Percentiles rank a stretch among this genome's conserved stretches.
phyloP scores from a whole-genome alignment of 2,113 vertebrate species.

The Ceuthmochares aereus region DNA sequence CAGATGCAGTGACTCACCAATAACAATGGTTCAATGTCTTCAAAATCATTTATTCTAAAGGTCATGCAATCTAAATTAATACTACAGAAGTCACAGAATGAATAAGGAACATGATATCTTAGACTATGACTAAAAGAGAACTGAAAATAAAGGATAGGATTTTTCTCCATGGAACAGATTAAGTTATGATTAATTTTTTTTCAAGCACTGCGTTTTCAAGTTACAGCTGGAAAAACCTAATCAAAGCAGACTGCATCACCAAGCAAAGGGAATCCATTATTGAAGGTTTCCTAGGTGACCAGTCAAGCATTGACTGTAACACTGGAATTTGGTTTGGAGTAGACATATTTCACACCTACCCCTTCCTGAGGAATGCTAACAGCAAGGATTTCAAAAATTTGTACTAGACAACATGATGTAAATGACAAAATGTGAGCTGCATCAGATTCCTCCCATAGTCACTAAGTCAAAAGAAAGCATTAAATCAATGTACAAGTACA shows the following conservation, averaged over 20 bases:
- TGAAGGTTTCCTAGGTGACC: constrained; percentile 15
- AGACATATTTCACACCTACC: constrained; percentile 31
- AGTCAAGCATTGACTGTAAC: neutral
- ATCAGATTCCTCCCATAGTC: neutral
- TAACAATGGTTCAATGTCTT: neutral
- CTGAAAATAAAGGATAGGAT: neutral
- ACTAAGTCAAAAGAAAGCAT: neutral
- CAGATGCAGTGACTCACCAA: neutral
- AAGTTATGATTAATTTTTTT: neutral
- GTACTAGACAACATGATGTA: neutral
- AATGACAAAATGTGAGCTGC: neutral
- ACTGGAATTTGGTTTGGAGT: neutral
- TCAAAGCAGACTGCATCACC: neutral
- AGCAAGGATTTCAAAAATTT: constrained; percentile 13
- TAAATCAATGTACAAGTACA: neutral
- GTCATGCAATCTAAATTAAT: neutral
- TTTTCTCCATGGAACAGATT: neutral
- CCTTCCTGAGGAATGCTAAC: constrained; percentile 17
- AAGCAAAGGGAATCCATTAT: neutral
- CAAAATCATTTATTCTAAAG: neutral
- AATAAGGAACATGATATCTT: neutral
- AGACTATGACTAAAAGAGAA: constrained; percentile 20
- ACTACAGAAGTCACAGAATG: neutral
- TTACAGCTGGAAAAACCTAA: neutral
- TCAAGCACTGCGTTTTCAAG: neutral